Evolutionary conservation across 2,797 vertebrate species (phyloP).

Genomic region (Brachyalestes nurse): DNA sequence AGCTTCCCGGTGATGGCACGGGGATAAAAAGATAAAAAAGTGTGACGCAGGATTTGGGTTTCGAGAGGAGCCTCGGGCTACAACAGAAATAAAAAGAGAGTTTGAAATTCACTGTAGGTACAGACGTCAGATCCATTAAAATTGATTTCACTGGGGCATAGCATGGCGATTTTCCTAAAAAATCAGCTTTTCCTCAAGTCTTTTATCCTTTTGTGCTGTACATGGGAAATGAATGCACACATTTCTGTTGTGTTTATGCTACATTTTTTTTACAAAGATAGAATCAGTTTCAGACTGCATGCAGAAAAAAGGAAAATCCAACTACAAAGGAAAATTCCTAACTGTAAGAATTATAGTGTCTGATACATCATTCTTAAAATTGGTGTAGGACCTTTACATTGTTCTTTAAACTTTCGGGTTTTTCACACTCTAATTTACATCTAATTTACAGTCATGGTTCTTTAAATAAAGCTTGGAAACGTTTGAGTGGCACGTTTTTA

Average conservation of each 20-base stretch:
- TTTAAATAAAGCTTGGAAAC: too few species aligned
- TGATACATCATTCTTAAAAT: too few species aligned
- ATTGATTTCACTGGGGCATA: conserved; percentile 38
- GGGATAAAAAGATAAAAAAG: conserved; percentile 22
- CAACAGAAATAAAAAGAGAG: conserved; percentile 9
- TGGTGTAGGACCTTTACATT: too few species aligned
- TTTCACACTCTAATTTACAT: too few species aligned
- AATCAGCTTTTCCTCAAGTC: conserved; percentile 19
- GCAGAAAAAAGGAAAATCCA: neutral
- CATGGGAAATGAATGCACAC: conserved; percentile 22
- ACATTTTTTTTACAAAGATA: too few species aligned
- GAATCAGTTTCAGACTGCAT: conserved; percentile 1
- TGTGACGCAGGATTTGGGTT: conserved; percentile 15
- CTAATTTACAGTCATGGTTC: too few species aligned
- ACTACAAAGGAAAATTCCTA: too few species aligned
- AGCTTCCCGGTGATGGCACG: conserved; percentile 27
- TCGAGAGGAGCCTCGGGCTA: conserved; percentile 15
- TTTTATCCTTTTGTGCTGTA: conserved; percentile 25
- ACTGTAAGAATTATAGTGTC: too few species aligned
- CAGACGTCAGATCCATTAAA: conserved; percentile 30
- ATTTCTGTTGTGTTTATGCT: conserved; percentile 25
- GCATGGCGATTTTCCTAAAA: conserved; percentile 11
- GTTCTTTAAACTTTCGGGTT: too few species aligned
- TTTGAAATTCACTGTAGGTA: conserved; percentile 31
- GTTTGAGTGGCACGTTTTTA: too few species aligned